phyloP scores from a whole-genome alignment of 2,888 invertebrate genomes.

The Cantharis rufa region DNA sequence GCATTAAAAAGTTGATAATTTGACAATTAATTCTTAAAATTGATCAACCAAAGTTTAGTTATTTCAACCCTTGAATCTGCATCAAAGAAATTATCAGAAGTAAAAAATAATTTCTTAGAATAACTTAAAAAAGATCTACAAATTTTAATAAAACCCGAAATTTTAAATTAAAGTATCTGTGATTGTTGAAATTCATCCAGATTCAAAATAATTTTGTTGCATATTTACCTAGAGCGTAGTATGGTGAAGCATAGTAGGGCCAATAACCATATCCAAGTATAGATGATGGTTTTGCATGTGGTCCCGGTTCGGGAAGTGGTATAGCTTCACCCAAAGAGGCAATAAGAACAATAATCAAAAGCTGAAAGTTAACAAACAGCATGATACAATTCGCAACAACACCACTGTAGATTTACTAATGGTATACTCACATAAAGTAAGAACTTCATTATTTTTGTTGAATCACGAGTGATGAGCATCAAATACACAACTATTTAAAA shows the following conservation, averaged over 20 bases:
- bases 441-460: background rate
- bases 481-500: background rate
- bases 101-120: too few relatives aligned
- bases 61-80: too few relatives aligned
- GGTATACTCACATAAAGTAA: background rate
- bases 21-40: too few relatives aligned
- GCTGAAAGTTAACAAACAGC: background rate
- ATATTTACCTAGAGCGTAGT: background rate
- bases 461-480: background rate
- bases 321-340: background rate
- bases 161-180: too few relatives aligned
- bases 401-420: background rate
- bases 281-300: background rate
- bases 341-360: background rate
- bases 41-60: too few relatives aligned
- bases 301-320: background rate
- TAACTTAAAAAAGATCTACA: too few relatives aligned
- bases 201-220: background rate
- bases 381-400: background rate
- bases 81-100: too few relatives aligned
- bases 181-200: too few relatives aligned
- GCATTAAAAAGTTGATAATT: too few relatives aligned
- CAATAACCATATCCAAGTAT: background rate
- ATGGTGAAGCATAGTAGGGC: background rate
- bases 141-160: too few relatives aligned